phyloP scores from a whole-genome alignment of 2,113 vertebrate species.

The Mus pahari region DNA sequence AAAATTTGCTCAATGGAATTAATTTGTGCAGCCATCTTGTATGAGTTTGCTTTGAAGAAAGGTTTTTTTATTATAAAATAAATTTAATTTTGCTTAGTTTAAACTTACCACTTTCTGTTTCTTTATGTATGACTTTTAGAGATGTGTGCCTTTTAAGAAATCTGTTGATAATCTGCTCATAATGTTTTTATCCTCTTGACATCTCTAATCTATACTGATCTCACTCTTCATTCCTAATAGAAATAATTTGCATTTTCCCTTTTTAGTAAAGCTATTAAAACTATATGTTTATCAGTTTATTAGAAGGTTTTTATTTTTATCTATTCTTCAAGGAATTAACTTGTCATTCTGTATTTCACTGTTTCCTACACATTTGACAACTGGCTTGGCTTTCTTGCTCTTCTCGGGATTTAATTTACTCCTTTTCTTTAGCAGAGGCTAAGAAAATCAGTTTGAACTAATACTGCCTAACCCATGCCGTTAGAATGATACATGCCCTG shows the following conservation, averaged over 20 bases:
- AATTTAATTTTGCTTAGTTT: background rate
- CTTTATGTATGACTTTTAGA: slow-evolving; percentile 20
- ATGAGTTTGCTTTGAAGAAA: background rate
- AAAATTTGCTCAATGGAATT: background rate
- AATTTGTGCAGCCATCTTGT: background rate
- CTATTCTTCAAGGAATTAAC: background rate
- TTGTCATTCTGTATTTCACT: background rate
- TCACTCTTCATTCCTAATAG: background rate
- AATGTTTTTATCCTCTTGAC: background rate
- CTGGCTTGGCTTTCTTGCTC: background rate
- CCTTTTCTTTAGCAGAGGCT: background rate
- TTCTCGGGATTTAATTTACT: background rate
- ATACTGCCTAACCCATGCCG: background rate
- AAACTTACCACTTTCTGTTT: slow-evolving; percentile 9
- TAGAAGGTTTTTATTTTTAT: slow-evolving; percentile 36
- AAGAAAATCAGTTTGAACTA: background rate
- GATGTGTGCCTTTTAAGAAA: background rate
- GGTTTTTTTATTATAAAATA: slow-evolving; percentile 11
- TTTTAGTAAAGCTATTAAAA: background rate
- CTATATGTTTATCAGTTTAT: background rate
- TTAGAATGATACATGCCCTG: background rate
- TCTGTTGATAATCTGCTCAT: background rate
- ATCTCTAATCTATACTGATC: background rate
- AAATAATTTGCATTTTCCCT: background rate
- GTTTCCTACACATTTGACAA: background rate